Conservation (phyloP, 2,797 vertebrate genomes). For the Syndactyla subalaris region DNA sequence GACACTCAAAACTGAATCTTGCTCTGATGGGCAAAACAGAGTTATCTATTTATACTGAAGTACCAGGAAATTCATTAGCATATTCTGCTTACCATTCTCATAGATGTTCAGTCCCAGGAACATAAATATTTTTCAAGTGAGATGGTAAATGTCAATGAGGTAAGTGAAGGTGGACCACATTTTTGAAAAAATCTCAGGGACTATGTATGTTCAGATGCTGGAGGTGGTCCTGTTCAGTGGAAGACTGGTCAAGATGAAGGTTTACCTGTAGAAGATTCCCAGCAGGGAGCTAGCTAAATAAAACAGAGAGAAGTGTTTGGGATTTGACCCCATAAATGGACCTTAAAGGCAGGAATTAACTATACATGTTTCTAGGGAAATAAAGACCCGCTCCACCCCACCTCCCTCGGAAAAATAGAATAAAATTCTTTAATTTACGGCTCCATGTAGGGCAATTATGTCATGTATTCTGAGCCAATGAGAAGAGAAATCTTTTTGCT, state of each 20-base stretch:
- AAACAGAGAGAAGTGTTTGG: neutral
- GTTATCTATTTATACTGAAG: neutral
- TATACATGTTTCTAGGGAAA: neutral
- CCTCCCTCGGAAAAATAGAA: neutral
- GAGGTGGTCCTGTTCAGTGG: neutral
- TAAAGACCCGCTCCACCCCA: fast-evolving
- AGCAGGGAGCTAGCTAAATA: neutral
- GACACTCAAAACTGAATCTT: neutral
- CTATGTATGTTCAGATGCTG: neutral
- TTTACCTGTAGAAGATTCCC: neutral
- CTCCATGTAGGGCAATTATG: neutral
- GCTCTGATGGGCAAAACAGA: neutral
- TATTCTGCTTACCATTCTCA: neutral
- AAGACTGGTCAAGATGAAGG: neutral
- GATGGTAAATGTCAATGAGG: neutral
- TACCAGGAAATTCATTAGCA: neutral
- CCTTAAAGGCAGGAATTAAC: neutral
- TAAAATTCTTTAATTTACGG: neutral
- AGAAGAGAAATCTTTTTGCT: neutral
- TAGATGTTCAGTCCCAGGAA: neutral
- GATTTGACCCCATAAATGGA: neutral
- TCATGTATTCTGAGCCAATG: neutral
- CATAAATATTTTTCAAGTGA: neutral
- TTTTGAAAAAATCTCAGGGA: neutral
- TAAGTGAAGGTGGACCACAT: neutral